Percentiles rank a stretch among this genome's conserved stretches.
These are phyloP conservation scores for Rhinoptilus africanus DNA, from an alignment of 2,113 vertebrate species.

Conservation along the genomic window DNA sequence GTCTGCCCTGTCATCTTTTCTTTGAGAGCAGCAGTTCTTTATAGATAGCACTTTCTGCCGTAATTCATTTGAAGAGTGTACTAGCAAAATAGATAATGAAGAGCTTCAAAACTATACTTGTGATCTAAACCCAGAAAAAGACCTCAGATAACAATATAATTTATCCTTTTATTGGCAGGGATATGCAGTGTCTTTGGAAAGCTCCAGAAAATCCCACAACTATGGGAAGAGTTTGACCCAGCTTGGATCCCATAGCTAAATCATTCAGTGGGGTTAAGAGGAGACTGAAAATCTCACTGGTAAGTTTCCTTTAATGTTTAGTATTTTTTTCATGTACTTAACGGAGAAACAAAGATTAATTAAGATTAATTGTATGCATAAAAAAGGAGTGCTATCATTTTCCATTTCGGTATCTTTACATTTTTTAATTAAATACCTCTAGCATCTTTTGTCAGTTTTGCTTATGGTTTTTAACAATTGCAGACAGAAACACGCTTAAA, in stretches of 20 bases:
- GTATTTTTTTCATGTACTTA: neutral
- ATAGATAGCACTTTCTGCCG: neutral
- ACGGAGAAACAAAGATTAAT: neutral
- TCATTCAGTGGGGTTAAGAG: neutral
- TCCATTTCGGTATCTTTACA: neutral
- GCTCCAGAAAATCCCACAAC: neutral
- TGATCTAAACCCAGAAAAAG: neutral
- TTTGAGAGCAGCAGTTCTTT: neutral
- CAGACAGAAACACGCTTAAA: neutral
- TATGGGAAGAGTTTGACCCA: neutral
- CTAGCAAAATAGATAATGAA: neutral
- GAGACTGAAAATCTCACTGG: neutral
- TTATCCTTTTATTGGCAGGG: neutral
- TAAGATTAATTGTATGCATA: neutral
- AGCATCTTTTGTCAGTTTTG: neutral
- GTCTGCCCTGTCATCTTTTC: neutral
- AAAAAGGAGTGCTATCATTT: neutral
- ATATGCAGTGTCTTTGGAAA: neutral
- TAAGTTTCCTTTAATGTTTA: neutral
- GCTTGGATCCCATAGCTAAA: neutral
- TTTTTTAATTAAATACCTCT: neutral
- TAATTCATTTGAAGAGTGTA: neutral
- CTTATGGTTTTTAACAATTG: neutral
- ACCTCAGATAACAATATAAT: neutral
- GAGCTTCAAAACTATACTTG: neutral